Conservation (phyloP, 2,113 vertebrate species). For the Trematomus loennbergii region DNA sequence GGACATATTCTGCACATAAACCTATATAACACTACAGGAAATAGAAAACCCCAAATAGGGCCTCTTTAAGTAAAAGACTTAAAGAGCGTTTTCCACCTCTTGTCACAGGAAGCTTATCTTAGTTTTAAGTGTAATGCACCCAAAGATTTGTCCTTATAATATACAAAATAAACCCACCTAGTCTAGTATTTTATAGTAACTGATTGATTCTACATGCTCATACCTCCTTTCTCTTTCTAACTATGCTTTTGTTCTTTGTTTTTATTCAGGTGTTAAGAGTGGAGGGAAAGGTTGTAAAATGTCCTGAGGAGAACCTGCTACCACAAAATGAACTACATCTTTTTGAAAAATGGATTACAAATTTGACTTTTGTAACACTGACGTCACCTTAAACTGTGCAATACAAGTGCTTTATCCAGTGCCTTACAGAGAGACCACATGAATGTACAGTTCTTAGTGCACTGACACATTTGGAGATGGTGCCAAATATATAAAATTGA, state of each 20-base stretch:
- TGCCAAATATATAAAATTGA: neutral
- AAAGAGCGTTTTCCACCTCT: no score
- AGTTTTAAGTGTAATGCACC: no score
- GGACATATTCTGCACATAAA: no score
- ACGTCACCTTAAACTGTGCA: constrained; percentile 5
- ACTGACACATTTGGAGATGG: neutral
- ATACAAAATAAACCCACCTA: no score
- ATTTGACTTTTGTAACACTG: neutral
- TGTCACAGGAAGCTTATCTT: no score
- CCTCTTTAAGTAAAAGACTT: no score
- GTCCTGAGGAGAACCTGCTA: constrained; percentile 47
- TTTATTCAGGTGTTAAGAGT: constrained; percentile 44
- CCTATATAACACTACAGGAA: no score
- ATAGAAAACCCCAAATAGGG: no score
- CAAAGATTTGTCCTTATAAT: no score
- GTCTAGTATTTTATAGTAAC: no score
- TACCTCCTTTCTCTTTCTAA: neutral
- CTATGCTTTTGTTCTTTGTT: neutral
- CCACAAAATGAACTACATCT: neutral
- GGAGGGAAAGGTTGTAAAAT: constrained; percentile 30
- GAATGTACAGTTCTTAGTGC: constrained; percentile 15
- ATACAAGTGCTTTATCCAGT: neutral
- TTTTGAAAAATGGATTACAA: neutral
- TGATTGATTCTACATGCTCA: neutral
- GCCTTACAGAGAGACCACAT: constrained; percentile 10